These are phyloP conservation scores for Craseonycteris thonglongyai DNA, from an alignment of 2,113 vertebrate genomes.

Conservation along the genomic window DNA sequence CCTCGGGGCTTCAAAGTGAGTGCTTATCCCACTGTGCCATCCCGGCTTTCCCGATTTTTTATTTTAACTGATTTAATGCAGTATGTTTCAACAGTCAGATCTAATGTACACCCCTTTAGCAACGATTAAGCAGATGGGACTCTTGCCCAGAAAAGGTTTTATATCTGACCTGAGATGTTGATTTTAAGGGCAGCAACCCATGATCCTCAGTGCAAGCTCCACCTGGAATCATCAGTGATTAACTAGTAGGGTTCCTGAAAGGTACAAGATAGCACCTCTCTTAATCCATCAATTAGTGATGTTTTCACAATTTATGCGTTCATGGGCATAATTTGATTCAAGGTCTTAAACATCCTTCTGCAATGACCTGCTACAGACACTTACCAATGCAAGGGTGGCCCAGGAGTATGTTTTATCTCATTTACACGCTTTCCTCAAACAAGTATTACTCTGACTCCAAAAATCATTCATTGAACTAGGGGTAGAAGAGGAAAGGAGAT, in stretches of 20 bases:
- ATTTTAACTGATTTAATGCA: conserved; percentile 12
- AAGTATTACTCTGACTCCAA: background rate
- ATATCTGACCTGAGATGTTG: background rate
- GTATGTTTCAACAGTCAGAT: conserved; percentile 43
- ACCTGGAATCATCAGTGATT: background rate
- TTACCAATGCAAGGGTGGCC: background rate
- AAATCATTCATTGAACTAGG: background rate
- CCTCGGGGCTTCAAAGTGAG: too few species aligned
- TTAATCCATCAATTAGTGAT: background rate
- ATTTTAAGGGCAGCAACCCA: background rate
- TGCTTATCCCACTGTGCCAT: too few species aligned
- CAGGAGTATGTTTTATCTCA: background rate
- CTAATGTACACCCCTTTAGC: conserved; percentile 25
- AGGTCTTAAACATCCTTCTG: background rate
- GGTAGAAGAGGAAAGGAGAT: background rate
- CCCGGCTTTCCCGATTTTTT: too few species aligned
- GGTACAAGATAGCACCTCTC: background rate
- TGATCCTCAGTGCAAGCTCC: background rate
- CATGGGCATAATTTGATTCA: background rate
- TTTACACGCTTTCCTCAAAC: background rate
- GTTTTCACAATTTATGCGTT: background rate
- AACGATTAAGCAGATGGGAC: conserved; percentile 20
- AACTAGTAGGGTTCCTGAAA: background rate
- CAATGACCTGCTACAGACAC: background rate
- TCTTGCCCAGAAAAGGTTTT: conserved; percentile 37